Conservation (phyloP, 2,113 vertebrate genomes). For the Macquaria ambigua region DNA sequence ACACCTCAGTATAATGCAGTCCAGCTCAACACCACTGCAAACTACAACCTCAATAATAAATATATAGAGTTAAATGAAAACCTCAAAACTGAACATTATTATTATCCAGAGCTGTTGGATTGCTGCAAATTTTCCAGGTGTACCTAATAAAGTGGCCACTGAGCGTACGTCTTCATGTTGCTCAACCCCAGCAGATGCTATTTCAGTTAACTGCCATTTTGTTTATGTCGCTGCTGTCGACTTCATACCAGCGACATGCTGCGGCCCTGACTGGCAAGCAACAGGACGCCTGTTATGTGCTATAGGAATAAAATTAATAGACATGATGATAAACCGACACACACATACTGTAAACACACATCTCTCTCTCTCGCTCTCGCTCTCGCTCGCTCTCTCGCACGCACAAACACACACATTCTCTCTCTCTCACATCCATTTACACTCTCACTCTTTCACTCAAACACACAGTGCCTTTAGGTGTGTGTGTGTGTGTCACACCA, state of each 20-base stretch:
- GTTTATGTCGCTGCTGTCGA: slow-evolving; percentile 4
- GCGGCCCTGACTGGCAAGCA: neutral
- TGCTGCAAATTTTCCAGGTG: no score
- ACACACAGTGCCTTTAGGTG: neutral
- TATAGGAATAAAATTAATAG: neutral
- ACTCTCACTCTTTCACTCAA: slow-evolving; percentile 13
- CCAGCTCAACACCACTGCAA: neutral
- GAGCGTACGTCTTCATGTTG: no score
- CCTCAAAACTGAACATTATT: neutral
- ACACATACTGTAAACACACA: neutral
- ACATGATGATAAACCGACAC: neutral
- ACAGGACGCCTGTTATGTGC: neutral
- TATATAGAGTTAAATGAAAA: no score
- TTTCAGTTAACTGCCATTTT: slow-evolving; percentile 30
- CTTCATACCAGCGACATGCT: neutral
- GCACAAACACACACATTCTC: neutral
- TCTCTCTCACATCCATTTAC: slow-evolving; percentile 30
- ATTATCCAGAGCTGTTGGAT: neutral
- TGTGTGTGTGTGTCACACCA: slow-evolving; percentile 21
- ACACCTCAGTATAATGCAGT: no score
- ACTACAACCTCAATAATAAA: no score
- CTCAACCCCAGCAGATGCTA: neutral
- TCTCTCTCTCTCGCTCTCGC: neutral
- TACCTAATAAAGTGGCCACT: neutral
- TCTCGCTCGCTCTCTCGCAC: no score